Conservation (phyloP, 1,140 invertebrate species). For the Cotesia typhae region DNA sequence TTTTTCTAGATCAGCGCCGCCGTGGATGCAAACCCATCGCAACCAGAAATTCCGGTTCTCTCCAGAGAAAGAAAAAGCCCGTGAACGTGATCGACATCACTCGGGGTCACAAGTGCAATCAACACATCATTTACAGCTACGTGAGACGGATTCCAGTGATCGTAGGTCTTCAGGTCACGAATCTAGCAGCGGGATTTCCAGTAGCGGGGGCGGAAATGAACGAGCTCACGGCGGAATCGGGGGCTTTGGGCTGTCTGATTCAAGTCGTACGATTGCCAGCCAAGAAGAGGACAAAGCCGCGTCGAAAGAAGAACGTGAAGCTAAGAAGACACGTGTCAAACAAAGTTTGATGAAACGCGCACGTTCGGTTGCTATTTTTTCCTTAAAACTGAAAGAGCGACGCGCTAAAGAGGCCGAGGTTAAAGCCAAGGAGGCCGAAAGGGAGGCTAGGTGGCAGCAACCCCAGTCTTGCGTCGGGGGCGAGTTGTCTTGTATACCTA, state of each 20-base stretch:
- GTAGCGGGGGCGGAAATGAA: slow-evolving; percentile 47
- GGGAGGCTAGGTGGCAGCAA: slow-evolving; percentile 65
- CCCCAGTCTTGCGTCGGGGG: slow-evolving; percentile 76
- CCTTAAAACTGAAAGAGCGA: slow-evolving; percentile 78
- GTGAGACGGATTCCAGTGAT: slow-evolving; percentile 48
- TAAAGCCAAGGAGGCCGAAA: slow-evolving; percentile 66
- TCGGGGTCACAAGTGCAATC: slow-evolving; percentile 46
- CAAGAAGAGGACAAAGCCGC: slow-evolving; percentile 65
- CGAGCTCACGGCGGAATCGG: slow-evolving; percentile 45
- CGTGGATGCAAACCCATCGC: slow-evolving; percentile 56
- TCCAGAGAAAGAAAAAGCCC: slow-evolving; percentile 58
- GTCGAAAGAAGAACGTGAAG: slow-evolving; percentile 69
- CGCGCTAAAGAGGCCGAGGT: slow-evolving; percentile 77
- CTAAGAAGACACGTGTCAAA: slow-evolving; percentile 76
- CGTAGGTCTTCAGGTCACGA: slow-evolving; percentile 46
- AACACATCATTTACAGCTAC: slow-evolving; percentile 49
- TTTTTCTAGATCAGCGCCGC: slow-evolving; percentile 59
- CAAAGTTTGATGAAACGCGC: slow-evolving; percentile 81
- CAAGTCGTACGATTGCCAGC: slow-evolving; percentile 67
- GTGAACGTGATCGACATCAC: slow-evolving; percentile 49
- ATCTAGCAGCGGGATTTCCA: slow-evolving; percentile 38
- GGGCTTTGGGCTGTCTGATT: slow-evolving; percentile 62
- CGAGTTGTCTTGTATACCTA: slow-evolving; percentile 82
- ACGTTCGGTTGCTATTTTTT: slow-evolving; percentile 83
- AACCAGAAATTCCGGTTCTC: slow-evolving; percentile 62